Evolutionary conservation across 2,888 invertebrate genomes (phyloP).

Genomic region (Ellobium chinense): DNA sequence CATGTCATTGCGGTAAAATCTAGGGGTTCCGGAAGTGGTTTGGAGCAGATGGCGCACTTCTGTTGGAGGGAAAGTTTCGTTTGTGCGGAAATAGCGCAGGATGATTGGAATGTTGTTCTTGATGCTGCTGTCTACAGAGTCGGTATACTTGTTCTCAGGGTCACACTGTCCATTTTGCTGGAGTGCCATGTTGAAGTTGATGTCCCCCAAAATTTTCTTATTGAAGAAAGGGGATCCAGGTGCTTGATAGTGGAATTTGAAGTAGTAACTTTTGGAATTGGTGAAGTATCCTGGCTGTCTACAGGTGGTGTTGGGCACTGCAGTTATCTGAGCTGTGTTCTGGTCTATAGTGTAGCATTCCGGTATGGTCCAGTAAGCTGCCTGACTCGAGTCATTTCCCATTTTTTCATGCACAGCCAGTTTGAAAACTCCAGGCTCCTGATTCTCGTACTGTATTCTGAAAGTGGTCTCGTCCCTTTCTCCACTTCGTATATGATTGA

Average conservation of each 20-base stretch:
- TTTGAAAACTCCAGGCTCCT: background rate
- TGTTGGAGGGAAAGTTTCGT: slow-evolving; percentile 24
- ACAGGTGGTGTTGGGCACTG: slow-evolving; percentile 19
- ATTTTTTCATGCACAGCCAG: slow-evolving; percentile 26
- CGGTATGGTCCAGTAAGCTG: slow-evolving; percentile 4
- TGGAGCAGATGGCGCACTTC: slow-evolving; percentile 19
- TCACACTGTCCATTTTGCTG: background rate
- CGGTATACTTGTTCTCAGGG: background rate
- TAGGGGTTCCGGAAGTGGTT: background rate
- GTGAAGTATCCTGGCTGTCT: slow-evolving; percentile 47
- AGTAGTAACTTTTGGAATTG: slow-evolving; percentile 48
- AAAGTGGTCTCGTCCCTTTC: background rate
- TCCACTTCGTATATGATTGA: slow-evolving; percentile 43
- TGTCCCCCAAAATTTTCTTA: slow-evolving; percentile 67
- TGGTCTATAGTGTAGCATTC: slow-evolving; percentile 61
- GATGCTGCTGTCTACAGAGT: slow-evolving; percentile 44
- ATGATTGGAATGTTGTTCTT: slow-evolving; percentile 39
- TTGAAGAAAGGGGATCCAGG: slow-evolving; percentile 54
- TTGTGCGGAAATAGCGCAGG: slow-evolving; percentile 64
- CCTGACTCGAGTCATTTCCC: background rate
- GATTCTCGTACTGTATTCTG: slow-evolving; percentile 14
- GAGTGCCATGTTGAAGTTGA: slow-evolving; percentile 60
- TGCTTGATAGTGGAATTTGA: slow-evolving; percentile 60
- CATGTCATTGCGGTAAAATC: slow-evolving; percentile 43
- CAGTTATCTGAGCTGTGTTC: slow-evolving; percentile 44